phyloP scores from a whole-genome alignment of 2,113 vertebrate species.

The Pseudonaja textilis region DNA sequence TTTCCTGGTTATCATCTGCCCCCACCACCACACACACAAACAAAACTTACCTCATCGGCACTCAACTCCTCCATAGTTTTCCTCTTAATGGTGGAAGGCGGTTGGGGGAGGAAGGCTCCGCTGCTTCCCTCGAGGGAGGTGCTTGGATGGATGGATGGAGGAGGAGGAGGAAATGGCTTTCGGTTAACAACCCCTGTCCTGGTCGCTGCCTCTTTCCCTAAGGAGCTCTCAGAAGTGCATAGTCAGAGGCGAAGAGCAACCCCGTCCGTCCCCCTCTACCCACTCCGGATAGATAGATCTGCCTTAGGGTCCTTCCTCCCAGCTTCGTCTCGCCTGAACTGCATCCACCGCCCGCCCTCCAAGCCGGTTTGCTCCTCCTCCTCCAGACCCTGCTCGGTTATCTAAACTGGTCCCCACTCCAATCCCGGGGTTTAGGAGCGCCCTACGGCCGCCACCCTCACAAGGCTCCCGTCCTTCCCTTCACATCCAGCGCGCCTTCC shows the following conservation, averaged over 20 bases:
- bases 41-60: slow-evolving; percentile 91
- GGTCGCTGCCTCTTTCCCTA: slow-evolving; percentile 57
- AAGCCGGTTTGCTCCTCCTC: background rate
- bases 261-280: slow-evolving; percentile 7
- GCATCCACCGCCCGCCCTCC: background rate
- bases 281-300: background rate
- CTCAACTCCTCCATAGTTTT: slow-evolving; percentile 96
- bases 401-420: background rate
- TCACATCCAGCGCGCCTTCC: background rate
- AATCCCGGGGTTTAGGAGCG: background rate
- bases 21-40: fast-evolving
- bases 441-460: background rate
- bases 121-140: slow-evolving; percentile 41
- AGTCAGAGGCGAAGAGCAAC: slow-evolving; percentile 62
- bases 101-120: slow-evolving; percentile 49
- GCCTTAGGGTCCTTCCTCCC: background rate
- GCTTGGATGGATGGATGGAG: background rate
- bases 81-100: slow-evolving; percentile 79
- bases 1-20: background rate
- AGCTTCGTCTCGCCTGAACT: too few relatives aligned
- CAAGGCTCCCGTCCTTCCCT: background rate
- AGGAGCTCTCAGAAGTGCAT: slow-evolving; percentile 74
- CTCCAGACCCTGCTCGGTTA: too few relatives aligned
- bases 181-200: slow-evolving; percentile 42
- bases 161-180: background rate